Evolutionary conservation across 2,888 invertebrate species (phyloP).

Genomic region (Mactromeris polynyma): DNA sequence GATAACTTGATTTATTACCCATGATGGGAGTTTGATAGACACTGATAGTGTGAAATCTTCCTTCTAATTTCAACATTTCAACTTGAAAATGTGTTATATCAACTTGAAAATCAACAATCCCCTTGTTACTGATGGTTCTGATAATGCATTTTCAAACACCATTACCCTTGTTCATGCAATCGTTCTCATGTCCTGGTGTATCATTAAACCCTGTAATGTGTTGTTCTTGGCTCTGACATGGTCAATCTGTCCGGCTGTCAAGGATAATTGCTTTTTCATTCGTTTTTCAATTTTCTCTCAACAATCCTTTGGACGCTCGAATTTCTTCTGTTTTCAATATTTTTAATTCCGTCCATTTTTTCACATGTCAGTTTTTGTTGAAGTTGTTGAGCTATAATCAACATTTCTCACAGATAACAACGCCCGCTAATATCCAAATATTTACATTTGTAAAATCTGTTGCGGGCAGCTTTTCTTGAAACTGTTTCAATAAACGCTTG

Average conservation of each 20-base stretch:
- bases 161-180: conserved; percentile 41
- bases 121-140: conserved; percentile 32
- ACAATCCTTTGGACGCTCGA: not conserved
- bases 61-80: conserved; percentile 16
- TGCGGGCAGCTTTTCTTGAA: conserved; percentile 8
- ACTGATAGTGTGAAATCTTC: conserved; percentile 35
- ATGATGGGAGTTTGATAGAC: conserved; percentile 54
- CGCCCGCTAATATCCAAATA: conserved; percentile 48
- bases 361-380: conserved; percentile 35
- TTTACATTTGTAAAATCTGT: conserved; percentile 52
- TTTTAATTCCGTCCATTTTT: conserved; percentile 30
- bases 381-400: not conserved
- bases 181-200: conserved; percentile 6
- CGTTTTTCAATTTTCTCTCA: conserved; percentile 22
- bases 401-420: conserved; percentile 32
- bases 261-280: conserved; percentile 30
- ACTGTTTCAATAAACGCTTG: conserved; percentile 43
- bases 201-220: conserved; percentile 44
- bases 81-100: conserved; percentile 47
- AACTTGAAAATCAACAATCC: conserved; percentile 31
- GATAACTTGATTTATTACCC: conserved; percentile 60
- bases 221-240: conserved; percentile 32
- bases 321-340: conserved; percentile 27
- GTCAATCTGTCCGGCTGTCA: not conserved
- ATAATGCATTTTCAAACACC: conserved; percentile 63